Evolutionary conservation across 2,113 vertebrate species (phyloP), one percentile per base, ranked within the genome.

Genomic region (Glaucidium brasilianum): DNA sequence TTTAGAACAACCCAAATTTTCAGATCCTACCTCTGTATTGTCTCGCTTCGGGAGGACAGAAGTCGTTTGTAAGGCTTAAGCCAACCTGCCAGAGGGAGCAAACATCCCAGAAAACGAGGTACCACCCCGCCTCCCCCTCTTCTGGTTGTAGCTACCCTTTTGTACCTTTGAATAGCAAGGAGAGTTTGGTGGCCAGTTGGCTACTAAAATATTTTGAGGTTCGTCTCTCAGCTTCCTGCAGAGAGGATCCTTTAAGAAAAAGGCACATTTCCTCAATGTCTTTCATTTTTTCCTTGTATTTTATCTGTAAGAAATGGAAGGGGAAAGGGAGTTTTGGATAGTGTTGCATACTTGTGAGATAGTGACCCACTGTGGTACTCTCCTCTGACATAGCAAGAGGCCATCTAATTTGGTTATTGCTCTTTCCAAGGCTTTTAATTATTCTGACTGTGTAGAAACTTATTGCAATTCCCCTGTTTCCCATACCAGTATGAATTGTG

Each of bases 111-210:
- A 45, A 50, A 43, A 19, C 23, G 0, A 13, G 12, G 23, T 18
- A 7, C 1, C 8, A 23, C 23, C 71, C 27, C 59, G 29, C 12
- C 19, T n/a, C 8, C 60, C 72, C 59, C 37, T 47, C 47, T 19
- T 71, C 27, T 64, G 32, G 9, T 22, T 29, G 52, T 13, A 50
- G 45, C 39, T 56, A 30, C 25, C 29, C 64, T 34, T 62, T 60
- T 75, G 41, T 92, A 98, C 98, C 97, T 98, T 92, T 96, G 45
- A 88, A 94, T 9, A 97, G 79, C 17, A 95, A 69, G n/a, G 89
- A 30, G 5, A 85, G 45, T 21, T 92, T 37, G 0, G 81, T 59
- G 60, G 18, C 20, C 39, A 32, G 9, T 21, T 83, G 43, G 3
- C 10, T n/a, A 11, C 84, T 92, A 13, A 96, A 74, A 27, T 77